Conservation (phyloP, 2,888 invertebrate species). For the Agonopterix heracliana region DNA sequence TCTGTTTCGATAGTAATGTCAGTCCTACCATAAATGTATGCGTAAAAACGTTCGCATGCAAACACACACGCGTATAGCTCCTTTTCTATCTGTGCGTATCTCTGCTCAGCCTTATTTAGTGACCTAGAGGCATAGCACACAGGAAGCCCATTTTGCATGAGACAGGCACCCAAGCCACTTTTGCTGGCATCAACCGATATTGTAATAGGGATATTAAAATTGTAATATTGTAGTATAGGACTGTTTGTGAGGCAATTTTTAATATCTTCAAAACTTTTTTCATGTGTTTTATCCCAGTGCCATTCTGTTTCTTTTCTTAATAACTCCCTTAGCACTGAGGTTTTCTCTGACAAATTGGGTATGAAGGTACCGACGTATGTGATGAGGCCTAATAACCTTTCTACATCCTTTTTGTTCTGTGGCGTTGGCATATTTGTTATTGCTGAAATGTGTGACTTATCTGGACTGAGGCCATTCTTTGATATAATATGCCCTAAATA, state of each 20-base stretch:
- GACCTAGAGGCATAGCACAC: neutral
- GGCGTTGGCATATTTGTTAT: too few species aligned
- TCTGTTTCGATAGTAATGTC: too few species aligned
- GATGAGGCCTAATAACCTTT: constrained; percentile 25
- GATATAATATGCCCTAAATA: constrained; percentile 23
- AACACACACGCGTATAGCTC: neutral
- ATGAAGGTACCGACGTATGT: constrained; percentile 21
- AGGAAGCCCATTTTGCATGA: too few species aligned
- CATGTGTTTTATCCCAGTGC: constrained; percentile 1
- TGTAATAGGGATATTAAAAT: neutral
- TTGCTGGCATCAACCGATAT: too few species aligned
- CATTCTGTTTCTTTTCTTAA: too few species aligned
- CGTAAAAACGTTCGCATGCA: neutral
- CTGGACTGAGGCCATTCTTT: too few species aligned
- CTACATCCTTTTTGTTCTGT: too few species aligned
- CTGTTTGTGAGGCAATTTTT: neutral
- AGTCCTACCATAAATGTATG: too few species aligned
- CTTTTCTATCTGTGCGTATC: neutral
- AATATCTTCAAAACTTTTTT: neutral
- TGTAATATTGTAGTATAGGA: neutral
- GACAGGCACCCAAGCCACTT: neutral
- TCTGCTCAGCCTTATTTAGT: neutral
- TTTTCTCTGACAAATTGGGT: too few species aligned
- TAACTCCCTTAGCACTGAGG: too few species aligned
- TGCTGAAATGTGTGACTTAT: too few species aligned